Evolutionary conservation across 2,888 invertebrate species (phyloP).

Genomic region (Epirrhoe tristata): DNA sequence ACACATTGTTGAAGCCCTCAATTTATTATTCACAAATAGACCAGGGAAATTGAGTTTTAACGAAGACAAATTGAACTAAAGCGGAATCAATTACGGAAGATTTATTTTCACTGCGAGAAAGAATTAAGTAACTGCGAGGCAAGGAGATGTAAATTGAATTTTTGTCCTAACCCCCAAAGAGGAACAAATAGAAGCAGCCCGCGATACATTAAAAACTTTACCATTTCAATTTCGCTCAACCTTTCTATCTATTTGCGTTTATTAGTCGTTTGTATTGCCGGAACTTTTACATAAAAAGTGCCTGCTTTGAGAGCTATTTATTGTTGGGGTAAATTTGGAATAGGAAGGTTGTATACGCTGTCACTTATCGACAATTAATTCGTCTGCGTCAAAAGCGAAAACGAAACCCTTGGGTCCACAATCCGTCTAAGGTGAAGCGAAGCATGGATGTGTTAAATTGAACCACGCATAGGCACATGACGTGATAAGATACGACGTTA

Average conservation of each 20-base stretch:
- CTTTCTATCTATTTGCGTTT: constrained; percentile 48
- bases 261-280: constrained; percentile 32
- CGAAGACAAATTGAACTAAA: constrained; percentile 84
- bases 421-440: neutral
- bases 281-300: constrained; percentile 35
- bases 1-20: constrained; percentile 72
- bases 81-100: constrained; percentile 83
- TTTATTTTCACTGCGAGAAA: constrained; percentile 80
- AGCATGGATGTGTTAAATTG: neutral
- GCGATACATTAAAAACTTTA: constrained; percentile 64
- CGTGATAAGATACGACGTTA: too few species aligned
- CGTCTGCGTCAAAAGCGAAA: neutral
- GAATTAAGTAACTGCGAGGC: constrained; percentile 78
- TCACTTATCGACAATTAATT: neutral
- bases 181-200: constrained; percentile 54
- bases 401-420: neutral
- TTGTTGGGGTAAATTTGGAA: constrained; percentile 3
- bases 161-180: constrained; percentile 68
- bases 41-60: constrained; percentile 83
- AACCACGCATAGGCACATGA: constrained; percentile 1
- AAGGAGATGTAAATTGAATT: constrained; percentile 81
- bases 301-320: constrained; percentile 24
- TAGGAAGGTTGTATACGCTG: neutral
- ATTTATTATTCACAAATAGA: constrained; percentile 84
- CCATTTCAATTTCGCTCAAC: constrained; percentile 52